Conservation (phyloP, 2,113 vertebrate species). For the Stomatorhinus ivindoensis region DNA sequence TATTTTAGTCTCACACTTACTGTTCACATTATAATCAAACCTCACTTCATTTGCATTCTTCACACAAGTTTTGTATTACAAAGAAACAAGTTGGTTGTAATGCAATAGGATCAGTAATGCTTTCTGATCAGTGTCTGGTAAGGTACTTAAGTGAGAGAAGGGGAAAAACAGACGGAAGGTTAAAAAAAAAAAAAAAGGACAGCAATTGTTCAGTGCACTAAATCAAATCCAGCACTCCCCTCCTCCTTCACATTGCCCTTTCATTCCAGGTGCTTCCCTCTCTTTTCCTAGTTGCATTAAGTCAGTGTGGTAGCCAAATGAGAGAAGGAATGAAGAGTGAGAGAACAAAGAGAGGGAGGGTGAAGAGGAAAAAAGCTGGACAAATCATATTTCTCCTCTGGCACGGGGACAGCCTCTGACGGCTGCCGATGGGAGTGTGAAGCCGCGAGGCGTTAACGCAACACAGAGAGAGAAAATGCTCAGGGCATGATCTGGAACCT, state of each 20-base stretch:
- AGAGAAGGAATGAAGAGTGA: neutral
- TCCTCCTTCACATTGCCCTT: neutral
- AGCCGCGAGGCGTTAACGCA: conserved; percentile 18
- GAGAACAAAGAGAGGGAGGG: neutral
- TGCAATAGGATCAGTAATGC: neutral
- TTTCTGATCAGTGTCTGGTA: neutral
- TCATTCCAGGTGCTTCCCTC: conserved; percentile 2
- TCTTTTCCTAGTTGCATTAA: neutral
- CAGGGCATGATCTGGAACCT: neutral
- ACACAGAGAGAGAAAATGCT: conserved; percentile 15
- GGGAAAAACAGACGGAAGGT: neutral
- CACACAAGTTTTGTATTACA: neutral
- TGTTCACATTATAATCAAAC: neutral
- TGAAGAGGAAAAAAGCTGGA: conserved; percentile 12
- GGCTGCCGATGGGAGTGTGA: conserved; percentile 23
- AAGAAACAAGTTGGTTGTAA: neutral
- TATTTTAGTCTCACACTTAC: neutral
- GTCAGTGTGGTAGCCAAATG: neutral
- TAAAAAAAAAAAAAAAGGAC: too few relatives aligned
- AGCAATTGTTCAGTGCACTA: neutral
- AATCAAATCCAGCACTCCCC: neutral
- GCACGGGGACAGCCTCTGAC: conserved; percentile 19
- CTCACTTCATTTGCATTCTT: neutral
- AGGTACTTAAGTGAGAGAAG: neutral
- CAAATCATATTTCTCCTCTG: conserved; percentile 28